Evolutionary conservation across 2,113 vertebrate genomes (phyloP).

Genomic region (Symphodus melops): DNA sequence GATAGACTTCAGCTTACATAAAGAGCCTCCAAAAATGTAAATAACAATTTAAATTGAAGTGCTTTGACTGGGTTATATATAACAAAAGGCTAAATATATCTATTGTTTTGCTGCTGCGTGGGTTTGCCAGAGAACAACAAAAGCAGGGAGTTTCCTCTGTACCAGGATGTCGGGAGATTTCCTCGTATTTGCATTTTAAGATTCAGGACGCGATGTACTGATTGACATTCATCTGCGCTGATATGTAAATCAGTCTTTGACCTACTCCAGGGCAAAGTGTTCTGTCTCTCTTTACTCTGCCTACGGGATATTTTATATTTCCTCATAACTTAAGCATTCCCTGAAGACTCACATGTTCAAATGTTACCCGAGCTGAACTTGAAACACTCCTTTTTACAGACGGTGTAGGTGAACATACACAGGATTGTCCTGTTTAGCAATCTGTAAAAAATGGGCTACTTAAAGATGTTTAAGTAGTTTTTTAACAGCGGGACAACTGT

Average conservation of each 20-base stretch:
- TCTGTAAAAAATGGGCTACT: too few relatives aligned
- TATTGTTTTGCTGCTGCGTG: slow-evolving; percentile 66
- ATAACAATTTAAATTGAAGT: slow-evolving; percentile 34
- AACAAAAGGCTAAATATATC: slow-evolving; percentile 72
- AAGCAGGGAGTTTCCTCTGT: slow-evolving; percentile 73
- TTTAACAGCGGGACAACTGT: too few relatives aligned
- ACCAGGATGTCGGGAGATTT: slow-evolving; percentile 68
- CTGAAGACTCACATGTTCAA: slow-evolving; percentile 1
- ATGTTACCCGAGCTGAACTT: not conserved
- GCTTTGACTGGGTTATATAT: slow-evolving; percentile 60
- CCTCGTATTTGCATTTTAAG: slow-evolving; percentile 43
- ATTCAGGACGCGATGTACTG: slow-evolving; percentile 54
- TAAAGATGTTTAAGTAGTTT: too few relatives aligned
- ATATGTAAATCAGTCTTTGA: not conserved
- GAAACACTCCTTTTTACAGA: not conserved
- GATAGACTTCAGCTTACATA: slow-evolving; percentile 13
- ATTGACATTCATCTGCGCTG: not conserved
- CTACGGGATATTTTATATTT: too few relatives aligned
- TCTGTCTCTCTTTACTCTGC: not conserved
- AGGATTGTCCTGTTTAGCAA: too few relatives aligned
- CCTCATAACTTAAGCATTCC: not conserved
- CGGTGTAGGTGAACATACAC: not conserved
- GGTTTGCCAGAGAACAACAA: slow-evolving; percentile 55
- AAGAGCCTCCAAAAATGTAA: slow-evolving; percentile 31
- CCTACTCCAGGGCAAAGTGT: not conserved